Base-by-base conservation (phyloP, 2,113 vertebrate species). In the Callospermophilus lateralis region DNA sequence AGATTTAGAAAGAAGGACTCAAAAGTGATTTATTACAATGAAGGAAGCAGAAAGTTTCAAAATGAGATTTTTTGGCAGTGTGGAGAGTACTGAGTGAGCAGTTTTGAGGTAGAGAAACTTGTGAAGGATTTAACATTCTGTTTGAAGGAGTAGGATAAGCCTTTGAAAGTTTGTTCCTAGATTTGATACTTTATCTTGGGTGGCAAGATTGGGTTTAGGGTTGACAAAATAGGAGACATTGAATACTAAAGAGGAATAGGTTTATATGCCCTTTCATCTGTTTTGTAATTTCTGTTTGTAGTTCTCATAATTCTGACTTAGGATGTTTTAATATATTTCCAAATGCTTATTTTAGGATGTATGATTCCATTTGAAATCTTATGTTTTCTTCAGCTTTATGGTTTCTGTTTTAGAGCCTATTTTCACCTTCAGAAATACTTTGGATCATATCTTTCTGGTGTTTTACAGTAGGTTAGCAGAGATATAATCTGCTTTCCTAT, bases 261-360 rank as follows among this genome's bases (percentile, higher is more conserved):
- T 83, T 77, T 34, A 55, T 87, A 55, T 53, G 48, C 16, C n/a
- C 65, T 61, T 34, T 51, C 8, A 67, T 1, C 16, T 78, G 61
- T 83, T 89, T 78, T 37, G 30, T 84, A 30, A 67, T 93, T 93
- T 94, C 37, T 89, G 22, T 74, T 91, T 28, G 89, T 67, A 58
- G 53, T 92, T 94, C 72, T 96, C 30, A 28, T 81, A n/a, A 78
- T 45, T 96, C 73, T 95, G 42, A 84, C 72, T 92, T 67, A 78
- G 7, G 8, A 32, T 92, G 19, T 96, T 81, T 84, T 86, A 42
- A 93, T 89, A 86, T 72, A 81, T 48, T 92, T 37, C 39, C 30
- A 83, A 78, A 78, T 78, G 34, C 63, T 86, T 87, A 26, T 79
- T 94, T 95, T 83, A 74, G 45, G 15, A 67, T 55, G 39, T 53